Conservation (phyloP, 2,888 invertebrate genomes). For the Orthosia cruda region DNA sequence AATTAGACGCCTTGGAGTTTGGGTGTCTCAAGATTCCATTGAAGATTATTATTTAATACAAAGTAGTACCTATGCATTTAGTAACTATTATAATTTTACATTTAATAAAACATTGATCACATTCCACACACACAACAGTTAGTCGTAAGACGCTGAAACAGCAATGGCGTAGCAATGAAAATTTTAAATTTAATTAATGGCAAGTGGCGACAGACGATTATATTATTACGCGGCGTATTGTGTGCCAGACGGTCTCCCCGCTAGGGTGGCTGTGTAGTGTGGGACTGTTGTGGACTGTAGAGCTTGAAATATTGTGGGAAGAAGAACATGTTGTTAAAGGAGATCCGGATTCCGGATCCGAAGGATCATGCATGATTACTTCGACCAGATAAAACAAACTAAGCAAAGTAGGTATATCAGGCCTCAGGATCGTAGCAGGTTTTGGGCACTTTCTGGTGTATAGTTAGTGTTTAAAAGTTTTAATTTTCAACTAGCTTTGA, state of each 20-base stretch:
- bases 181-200: slow-evolving; percentile 91
- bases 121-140: slow-evolving; percentile 34
- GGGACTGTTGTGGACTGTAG: too few species aligned
- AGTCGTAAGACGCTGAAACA: slow-evolving; percentile 63
- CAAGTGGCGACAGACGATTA: slow-evolving; percentile 89
- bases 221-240: slow-evolving; percentile 88
- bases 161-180: slow-evolving; percentile 82
- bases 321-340: background rate
- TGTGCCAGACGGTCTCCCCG: slow-evolving; percentile 74
- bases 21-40: background rate
- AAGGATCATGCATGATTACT: too few species aligned
- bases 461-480: too few species aligned
- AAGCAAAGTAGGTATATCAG: too few species aligned
- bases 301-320: too few species aligned
- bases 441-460: too few species aligned
- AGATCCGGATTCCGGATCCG: too few species aligned
- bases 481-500: too few species aligned
- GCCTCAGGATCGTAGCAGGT: too few species aligned
- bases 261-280: slow-evolving; percentile 14
- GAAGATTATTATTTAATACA: background rate
- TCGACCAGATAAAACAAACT: too few species aligned
- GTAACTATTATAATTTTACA: background rate
- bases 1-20: background rate
- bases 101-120: slow-evolving; percentile 36
- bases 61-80: background rate